phyloP scores from a whole-genome alignment of 2,888 invertebrate genomes.

The Hypercompe scribonia region DNA sequence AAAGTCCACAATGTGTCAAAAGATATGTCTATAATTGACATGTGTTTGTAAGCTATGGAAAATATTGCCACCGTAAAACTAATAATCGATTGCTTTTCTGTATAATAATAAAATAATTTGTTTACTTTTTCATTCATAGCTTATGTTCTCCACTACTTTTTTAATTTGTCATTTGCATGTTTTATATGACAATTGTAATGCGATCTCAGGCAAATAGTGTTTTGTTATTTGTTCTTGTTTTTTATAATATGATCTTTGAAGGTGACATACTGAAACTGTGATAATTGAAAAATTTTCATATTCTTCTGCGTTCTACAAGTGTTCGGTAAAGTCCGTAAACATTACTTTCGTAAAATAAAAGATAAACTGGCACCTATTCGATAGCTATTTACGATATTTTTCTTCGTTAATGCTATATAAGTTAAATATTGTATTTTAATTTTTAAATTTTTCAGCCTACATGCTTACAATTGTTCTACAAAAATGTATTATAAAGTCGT shows the following conservation, averaged over 20 bases:
- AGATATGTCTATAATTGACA: background rate
- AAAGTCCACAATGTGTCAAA: background rate
- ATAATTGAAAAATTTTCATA: too few relatives aligned
- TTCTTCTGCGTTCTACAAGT: too few relatives aligned
- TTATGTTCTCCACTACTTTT: constrained; percentile 7
- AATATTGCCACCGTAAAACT: background rate
- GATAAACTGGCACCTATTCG: too few relatives aligned
- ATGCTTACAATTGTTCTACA: background rate
- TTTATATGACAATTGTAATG: constrained; percentile 5
- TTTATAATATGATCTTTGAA: background rate
- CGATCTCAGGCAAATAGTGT: constrained; percentile 1
- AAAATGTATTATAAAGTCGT: background rate
- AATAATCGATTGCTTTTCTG: background rate
- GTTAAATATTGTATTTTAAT: background rate
- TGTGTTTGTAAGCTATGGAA: background rate
- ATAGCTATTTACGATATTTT: background rate
- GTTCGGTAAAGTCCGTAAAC: too few relatives aligned
- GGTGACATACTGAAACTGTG: background rate
- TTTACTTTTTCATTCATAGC: constrained; percentile 2
- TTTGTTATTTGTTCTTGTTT: constrained; percentile 1
- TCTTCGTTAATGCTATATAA: background rate
- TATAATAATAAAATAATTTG: background rate
- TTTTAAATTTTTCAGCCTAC: background rate
- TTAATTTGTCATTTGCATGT: background rate
- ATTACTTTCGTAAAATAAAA: background rate